These are phyloP conservation scores for Cyprinella venusta DNA, from an alignment of 2,797 vertebrate species.

Conservation along the genomic window DNA sequence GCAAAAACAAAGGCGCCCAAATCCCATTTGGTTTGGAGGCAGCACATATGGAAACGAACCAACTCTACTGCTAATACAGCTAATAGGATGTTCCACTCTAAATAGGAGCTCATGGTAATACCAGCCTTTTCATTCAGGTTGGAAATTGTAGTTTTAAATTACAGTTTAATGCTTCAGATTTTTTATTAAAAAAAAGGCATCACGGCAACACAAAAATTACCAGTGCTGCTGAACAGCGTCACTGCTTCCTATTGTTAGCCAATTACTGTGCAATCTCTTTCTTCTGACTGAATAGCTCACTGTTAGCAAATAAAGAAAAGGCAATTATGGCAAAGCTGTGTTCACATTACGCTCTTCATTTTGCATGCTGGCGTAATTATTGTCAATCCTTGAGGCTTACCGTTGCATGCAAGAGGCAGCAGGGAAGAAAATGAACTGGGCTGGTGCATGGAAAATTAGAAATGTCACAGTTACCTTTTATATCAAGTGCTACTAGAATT, in stretches of 20 bases:
- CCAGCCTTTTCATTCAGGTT: slow-evolving; percentile 87
- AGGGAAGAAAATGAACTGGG: slow-evolving; percentile 96
- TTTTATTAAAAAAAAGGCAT: slow-evolving; percentile 85
- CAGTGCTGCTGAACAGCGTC: slow-evolving; percentile 90
- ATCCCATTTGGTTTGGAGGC: slow-evolving; percentile 87
- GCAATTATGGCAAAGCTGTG: slow-evolving; percentile 98
- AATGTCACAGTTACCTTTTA: slow-evolving; percentile 98
- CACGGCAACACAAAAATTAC: slow-evolving; percentile 89
- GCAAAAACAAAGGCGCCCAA: slow-evolving; percentile 84
- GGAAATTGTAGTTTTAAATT: slow-evolving; percentile 93
- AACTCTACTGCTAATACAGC: slow-evolving; percentile 87
- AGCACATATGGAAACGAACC: slow-evolving; percentile 90
- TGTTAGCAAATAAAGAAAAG: slow-evolving; percentile 99
- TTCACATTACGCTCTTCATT: slow-evolving; percentile 98
- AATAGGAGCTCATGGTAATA: slow-evolving; percentile 87
- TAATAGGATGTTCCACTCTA: slow-evolving; percentile 91
- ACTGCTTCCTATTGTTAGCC: slow-evolving; percentile 96
- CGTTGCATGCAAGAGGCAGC: slow-evolving; percentile 97
- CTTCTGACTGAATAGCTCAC: slow-evolving; percentile 99
- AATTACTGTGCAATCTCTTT: slow-evolving; percentile 99
- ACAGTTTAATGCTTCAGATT: slow-evolving; percentile 98
- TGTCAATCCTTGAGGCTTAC: slow-evolving; percentile 98
- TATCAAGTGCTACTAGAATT: slow-evolving; percentile 89
- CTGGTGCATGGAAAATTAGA: slow-evolving; percentile 99
- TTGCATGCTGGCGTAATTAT: slow-evolving; percentile 97